phyloP scores from a whole-genome alignment of 2,113 vertebrate species.

The Turdus rufiventris region DNA sequence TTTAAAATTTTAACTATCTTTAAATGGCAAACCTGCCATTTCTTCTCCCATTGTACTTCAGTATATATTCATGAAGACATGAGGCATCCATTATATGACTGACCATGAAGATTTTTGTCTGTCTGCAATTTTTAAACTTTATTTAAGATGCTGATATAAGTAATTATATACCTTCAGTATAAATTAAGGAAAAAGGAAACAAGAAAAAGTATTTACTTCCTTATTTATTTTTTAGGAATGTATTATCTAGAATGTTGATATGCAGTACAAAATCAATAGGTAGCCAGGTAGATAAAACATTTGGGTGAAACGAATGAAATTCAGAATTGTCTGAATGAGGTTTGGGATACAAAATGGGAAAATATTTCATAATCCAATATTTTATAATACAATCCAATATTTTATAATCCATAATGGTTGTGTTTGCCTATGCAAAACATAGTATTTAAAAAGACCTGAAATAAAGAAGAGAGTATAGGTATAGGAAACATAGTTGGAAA shows the following conservation, averaged over 20 bases:
- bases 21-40: constrained; percentile 11
- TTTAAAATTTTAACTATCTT: constrained; percentile 47
- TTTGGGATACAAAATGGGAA: not conserved
- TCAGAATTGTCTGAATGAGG: not conserved
- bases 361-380: not conserved
- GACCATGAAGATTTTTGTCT: not conserved
- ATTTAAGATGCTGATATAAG: not conserved
- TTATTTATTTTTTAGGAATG: not conserved
- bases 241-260: not conserved
- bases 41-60: constrained; percentile 1
- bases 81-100: not conserved
- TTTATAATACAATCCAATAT: not conserved
- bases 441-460: not conserved
- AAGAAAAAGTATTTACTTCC: not conserved
- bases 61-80: not conserved
- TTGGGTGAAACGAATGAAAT: not conserved
- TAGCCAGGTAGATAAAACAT: not conserved
- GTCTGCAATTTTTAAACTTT: not conserved
- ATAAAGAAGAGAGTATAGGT: not conserved
- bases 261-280: not conserved
- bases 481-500: not conserved
- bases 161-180: not conserved
- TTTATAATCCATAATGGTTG: not conserved
- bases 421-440: not conserved
- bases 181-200: not conserved